A percentile compares a stretch with the other conserved stretches of the same genome.
These are phyloP conservation scores for Pelecanoides urinatrix DNA, from an alignment of 2,113 vertebrate genomes.

Conservation along the genomic window DNA sequence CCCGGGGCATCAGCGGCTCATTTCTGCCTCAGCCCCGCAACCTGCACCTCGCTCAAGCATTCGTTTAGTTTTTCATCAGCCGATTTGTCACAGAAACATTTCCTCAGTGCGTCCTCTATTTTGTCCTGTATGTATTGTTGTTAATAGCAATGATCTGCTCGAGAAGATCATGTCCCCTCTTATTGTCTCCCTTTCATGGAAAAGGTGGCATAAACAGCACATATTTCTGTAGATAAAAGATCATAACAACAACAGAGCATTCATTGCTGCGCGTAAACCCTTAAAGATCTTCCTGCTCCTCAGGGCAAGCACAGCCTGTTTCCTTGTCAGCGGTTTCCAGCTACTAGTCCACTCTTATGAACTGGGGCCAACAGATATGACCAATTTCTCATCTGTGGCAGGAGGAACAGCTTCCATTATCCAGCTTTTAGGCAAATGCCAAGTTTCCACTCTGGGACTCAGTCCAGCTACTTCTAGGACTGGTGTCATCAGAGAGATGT, in stretches of 20 bases:
- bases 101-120: neutral
- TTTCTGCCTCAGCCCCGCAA: neutral
- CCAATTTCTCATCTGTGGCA: slow-evolving; percentile 33
- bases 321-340: slow-evolving; percentile 43
- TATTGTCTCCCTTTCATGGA: neutral
- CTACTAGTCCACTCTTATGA: slow-evolving; percentile 28
- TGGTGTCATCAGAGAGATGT: neutral
- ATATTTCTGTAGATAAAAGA: neutral
- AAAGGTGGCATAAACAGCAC: slow-evolving; percentile 17
- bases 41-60: neutral
- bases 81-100: neutral
- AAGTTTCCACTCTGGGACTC: slow-evolving; percentile 53
- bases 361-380: slow-evolving; percentile 32
- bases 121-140: neutral
- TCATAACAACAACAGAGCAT: neutral
- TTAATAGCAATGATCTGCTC: neutral
- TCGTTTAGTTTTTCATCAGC: neutral
- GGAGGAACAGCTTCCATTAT: slow-evolving; percentile 48
- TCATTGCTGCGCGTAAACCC: neutral
- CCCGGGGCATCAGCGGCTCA: neutral
- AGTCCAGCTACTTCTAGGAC: slow-evolving; percentile 28
- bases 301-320: neutral
- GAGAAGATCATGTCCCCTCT: neutral
- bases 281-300: neutral
- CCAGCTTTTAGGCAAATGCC: slow-evolving; percentile 31